These are phyloP conservation scores for Augochlorella aurata DNA, from an alignment of 2,888 invertebrate species.

Conservation along the genomic window DNA sequence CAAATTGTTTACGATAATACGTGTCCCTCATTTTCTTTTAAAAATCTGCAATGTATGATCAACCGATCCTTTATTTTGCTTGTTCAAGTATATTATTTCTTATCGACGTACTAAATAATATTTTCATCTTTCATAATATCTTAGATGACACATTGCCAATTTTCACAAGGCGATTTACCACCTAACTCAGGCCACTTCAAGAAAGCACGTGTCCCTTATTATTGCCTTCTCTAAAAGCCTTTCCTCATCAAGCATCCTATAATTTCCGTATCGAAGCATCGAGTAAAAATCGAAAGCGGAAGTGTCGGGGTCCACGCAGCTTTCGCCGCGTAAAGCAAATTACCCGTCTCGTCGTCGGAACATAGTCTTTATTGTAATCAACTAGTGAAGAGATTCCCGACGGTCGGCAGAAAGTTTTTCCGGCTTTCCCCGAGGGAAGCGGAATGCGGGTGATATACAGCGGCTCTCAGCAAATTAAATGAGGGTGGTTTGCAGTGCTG, in stretches of 20 bases:
- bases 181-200: too few species aligned
- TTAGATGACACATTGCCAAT: too few species aligned
- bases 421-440: conserved; percentile 27
- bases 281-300: background rate
- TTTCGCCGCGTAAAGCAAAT: conserved; percentile 31
- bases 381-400: conserved; percentile 44
- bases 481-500: conserved; percentile 73
- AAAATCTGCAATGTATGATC: too few species aligned
- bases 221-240: background rate
- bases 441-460: conserved; percentile 67
- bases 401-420: conserved; percentile 46
- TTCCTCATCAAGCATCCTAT: background rate
- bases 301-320: background rate
- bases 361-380: conserved; percentile 57
- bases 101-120: too few species aligned
- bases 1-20: too few species aligned
- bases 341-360: conserved; percentile 19
- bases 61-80: too few species aligned
- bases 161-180: too few species aligned
- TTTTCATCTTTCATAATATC: background rate
- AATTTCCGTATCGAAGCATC: background rate
- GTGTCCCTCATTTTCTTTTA: too few species aligned
- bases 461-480: conserved; percentile 74
- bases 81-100: too few species aligned
- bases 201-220: too few species aligned